Evolutionary conservation across 2,888 invertebrate species (phyloP).

Genomic region (Ectemnius cavifrons): DNA sequence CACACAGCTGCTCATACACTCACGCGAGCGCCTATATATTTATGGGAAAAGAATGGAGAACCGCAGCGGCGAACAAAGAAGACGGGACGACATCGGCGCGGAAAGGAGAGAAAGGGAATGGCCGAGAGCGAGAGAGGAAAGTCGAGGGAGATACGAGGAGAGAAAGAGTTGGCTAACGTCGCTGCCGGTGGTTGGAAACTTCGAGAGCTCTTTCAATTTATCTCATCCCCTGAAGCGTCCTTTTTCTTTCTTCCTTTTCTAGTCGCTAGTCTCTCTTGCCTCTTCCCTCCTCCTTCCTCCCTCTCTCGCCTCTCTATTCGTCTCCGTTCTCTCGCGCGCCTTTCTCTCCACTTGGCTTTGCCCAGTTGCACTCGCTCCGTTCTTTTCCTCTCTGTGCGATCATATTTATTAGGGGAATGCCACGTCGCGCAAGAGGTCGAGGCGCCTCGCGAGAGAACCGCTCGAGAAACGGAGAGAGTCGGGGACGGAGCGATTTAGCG

Average conservation of each 20-base stretch:
- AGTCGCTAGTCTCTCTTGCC: slow-evolving; percentile 16
- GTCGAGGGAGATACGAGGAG: slow-evolving; percentile 19
- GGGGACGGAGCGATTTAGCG: slow-evolving; percentile 41
- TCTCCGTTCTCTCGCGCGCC: slow-evolving; percentile 34
- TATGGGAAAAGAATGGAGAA: slow-evolving; percentile 13
- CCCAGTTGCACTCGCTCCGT: slow-evolving; percentile 7
- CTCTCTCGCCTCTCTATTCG: slow-evolving; percentile 38
- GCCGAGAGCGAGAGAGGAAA: slow-evolving; percentile 18
- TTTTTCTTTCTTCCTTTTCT: slow-evolving; percentile 52
- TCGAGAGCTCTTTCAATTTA: slow-evolving; percentile 77
- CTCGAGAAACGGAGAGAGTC: slow-evolving; percentile 9
- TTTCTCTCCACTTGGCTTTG: slow-evolving; percentile 13
- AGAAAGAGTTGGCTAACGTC: slow-evolving; percentile 46
- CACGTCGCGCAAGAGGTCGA: slow-evolving; percentile 46
- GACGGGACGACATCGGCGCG: slow-evolving; percentile 10
- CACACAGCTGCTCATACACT: background rate
- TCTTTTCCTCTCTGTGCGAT: slow-evolving; percentile 44
- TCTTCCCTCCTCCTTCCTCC: too few relatives aligned
- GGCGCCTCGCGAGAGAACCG: slow-evolving; percentile 17
- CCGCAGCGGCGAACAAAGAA: background rate
- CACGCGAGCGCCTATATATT: background rate
- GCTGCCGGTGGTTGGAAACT: slow-evolving; percentile 74
- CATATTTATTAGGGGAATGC: slow-evolving; percentile 68
- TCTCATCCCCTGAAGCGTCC: slow-evolving; percentile 71
- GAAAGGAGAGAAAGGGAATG: slow-evolving; percentile 31